Conservation (phyloP, 2,113 vertebrate species). For the Propithecus coquereli region DNA sequence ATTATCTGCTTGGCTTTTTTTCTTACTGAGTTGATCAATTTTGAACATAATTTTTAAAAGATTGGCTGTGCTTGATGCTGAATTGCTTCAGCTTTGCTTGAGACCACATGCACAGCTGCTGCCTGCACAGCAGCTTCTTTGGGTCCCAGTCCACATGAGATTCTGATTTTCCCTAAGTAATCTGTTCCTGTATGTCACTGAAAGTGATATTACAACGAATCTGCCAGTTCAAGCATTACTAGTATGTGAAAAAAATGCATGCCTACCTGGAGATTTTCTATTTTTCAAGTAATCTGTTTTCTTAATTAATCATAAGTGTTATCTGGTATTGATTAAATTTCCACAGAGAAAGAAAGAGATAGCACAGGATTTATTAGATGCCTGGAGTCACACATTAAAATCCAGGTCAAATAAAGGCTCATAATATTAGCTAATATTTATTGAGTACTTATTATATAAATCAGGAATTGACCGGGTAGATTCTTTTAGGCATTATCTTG, state of each 20-base stretch:
- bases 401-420: background rate
- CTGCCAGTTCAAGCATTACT: background rate
- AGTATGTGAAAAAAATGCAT: background rate
- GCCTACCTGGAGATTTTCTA: background rate
- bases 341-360: background rate
- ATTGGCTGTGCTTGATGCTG: background rate
- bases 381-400: background rate
- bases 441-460: background rate
- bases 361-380: background rate
- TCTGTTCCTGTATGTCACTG: background rate
- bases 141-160: background rate
- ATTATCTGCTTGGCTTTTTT: background rate
- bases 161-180: background rate
- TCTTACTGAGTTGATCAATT: background rate
- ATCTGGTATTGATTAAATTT: background rate
- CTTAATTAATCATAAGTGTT: background rate
- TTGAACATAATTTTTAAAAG: background rate
- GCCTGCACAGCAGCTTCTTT: background rate
- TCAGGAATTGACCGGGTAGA: background rate
- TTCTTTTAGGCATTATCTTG: background rate
- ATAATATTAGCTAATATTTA: background rate
- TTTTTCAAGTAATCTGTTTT: background rate
- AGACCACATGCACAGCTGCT: background rate
- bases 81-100: background rate
- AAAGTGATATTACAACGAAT: background rate